phyloP scores from a whole-genome alignment of 2,797 vertebrate species.

The Acanthiza pusilla region DNA sequence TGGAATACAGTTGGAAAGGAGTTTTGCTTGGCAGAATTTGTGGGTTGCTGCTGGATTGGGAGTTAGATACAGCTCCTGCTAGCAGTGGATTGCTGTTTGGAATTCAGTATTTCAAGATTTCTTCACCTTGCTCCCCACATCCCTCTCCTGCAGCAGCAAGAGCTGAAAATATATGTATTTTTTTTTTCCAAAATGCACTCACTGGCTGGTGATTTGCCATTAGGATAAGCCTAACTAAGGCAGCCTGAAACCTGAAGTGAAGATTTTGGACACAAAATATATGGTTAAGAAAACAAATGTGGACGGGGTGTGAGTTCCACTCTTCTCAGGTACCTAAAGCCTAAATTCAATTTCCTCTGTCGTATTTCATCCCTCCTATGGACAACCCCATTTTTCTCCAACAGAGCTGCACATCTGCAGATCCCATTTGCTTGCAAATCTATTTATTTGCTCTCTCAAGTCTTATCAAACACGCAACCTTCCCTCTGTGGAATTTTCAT shows the following conservation, averaged over 20 bases:
- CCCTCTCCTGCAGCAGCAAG: background rate
- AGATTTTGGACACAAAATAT: background rate
- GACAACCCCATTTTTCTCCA: background rate
- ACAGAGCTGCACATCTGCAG: background rate
- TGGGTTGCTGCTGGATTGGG: background rate
- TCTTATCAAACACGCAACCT: background rate
- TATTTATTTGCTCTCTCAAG: background rate
- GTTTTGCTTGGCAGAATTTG: conserved; percentile 3
- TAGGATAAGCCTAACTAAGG: background rate
- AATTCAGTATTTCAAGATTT: background rate
- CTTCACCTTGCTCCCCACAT: background rate
- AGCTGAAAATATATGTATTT: background rate
- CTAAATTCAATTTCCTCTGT: background rate
- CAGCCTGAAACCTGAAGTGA: background rate
- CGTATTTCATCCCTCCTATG: background rate
- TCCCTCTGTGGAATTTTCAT: background rate
- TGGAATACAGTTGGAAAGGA: background rate
- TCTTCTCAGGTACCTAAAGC: background rate
- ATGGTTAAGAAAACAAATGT: background rate
- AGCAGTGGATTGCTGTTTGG: background rate
- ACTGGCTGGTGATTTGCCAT: background rate
- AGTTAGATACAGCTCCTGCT: background rate
- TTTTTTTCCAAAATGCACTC: background rate
- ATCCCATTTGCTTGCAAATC: background rate
- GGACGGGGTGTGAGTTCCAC: background rate